These are phyloP conservation scores for Oreochromis grahami DNA, from an alignment of 2,797 vertebrate genomes.

Conservation along the genomic window DNA sequence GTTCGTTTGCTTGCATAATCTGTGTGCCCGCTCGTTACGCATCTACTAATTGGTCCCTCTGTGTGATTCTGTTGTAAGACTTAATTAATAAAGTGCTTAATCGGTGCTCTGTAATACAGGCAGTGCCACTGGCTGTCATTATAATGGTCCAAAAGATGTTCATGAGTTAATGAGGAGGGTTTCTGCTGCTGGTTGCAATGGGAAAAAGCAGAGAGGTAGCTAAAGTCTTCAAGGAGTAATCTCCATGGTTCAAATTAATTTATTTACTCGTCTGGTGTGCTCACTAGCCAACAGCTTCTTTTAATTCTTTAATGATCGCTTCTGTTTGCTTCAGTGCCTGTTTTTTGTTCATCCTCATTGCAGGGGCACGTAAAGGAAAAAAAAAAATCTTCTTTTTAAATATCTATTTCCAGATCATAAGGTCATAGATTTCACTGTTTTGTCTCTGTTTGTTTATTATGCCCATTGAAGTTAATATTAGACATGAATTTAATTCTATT, in stretches of 20 bases:
- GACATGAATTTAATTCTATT: no score
- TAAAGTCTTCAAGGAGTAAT: not conserved
- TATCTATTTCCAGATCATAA: not conserved
- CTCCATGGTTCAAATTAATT: not conserved
- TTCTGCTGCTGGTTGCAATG: not conserved
- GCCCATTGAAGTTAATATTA: no score
- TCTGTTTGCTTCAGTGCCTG: not conserved
- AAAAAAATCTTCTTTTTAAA: no score
- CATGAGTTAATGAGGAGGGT: not conserved
- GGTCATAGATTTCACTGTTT: no score
- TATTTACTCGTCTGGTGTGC: not conserved
- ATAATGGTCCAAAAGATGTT: not conserved
- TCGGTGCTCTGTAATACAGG: constrained; percentile 16
- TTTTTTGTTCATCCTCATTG: not conserved
- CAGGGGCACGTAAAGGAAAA: not conserved
- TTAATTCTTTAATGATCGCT: rapidly evolving
- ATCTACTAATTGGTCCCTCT: constrained; percentile 61
- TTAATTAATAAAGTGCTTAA: constrained; percentile 42
- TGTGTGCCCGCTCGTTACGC: not conserved
- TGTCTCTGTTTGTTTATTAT: no score
- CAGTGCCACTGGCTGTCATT: not conserved
- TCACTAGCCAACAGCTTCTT: not conserved
- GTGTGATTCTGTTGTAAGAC: constrained; percentile 30
- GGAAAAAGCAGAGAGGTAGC: not conserved
- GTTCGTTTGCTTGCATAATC: constrained; percentile 2